Base-by-base conservation (phyloP, 2,113 vertebrate genomes). In the Limnothrissa miodon region DNA sequence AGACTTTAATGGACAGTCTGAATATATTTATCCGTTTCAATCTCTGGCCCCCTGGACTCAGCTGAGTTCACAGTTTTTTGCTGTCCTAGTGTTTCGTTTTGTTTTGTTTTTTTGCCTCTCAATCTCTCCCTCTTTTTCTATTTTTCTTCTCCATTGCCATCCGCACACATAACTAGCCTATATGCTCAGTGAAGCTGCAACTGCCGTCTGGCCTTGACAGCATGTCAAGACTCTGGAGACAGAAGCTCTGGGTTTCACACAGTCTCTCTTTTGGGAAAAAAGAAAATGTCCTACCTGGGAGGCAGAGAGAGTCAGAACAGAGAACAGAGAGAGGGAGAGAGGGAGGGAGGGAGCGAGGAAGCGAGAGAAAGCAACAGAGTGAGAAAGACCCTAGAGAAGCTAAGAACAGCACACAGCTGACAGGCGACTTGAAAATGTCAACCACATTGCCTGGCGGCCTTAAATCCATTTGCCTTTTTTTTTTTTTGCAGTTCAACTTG, bases 151-250 rank as follows among this genome's bases (percentile, higher is more conserved):
- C 79, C 78, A 13, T 87, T 83, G 51, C 25, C 44, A 44, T 62
- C 80, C 80, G 33, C 82, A 85, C 81, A 80, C 45, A 74, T 74
- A 39, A 74, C 66, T 74, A 74, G 85, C 82, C 85, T 82, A 70
- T 74, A 59, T 86, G 88, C 86, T 85, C 86, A 85, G 85, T 85
- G 87, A 80, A 84, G 81, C 86, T 83, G 86, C 84, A 81, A 83
- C 79, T 83, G 81, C 86, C 48, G 84, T 87, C 87, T 84, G 83
- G 81, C n/a, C 83, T 84, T 86, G 84, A 88, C 86, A 87, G 81
- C 84, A 81, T 78, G 66, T 78, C 82, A 82, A 78, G 79, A 84
- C 81, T 83, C 53, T 81, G 33, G 83, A 87, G 80, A 46, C 66
- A 80, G 66, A 10, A 74, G 66, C 66, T 74, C 19, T 74, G 66